Percentiles rank a stretch among this genome's conserved stretches.
Evolutionary conservation across 2,113 vertebrate genomes (phyloP).

Genomic region (Halichoeres trimaculatus): DNA sequence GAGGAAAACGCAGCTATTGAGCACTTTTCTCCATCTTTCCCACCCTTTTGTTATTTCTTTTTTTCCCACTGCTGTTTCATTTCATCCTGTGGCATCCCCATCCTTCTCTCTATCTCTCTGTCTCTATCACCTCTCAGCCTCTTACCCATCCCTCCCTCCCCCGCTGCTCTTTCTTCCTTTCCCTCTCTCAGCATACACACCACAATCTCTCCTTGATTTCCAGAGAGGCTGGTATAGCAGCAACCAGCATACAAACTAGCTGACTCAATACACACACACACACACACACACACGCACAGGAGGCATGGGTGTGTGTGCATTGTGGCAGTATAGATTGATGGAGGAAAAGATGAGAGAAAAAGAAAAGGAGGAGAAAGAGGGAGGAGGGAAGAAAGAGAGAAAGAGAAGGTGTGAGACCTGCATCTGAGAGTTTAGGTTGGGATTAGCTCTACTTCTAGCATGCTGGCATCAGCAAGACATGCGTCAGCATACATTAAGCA

Average conservation of each 20-base stretch:
- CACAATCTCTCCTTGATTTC: constrained; percentile 72
- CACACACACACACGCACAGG: too few species aligned
- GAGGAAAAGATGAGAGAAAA: too few species aligned
- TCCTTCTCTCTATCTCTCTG: constrained; percentile 40
- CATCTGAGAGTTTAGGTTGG: constrained; percentile 41
- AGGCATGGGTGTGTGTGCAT: not conserved
- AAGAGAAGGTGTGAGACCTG: constrained; percentile 21
- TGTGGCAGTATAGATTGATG: too few species aligned
- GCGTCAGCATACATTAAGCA: constrained; percentile 70
- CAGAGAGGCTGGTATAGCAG: constrained; percentile 61
- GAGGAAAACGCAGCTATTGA: constrained; percentile 51
- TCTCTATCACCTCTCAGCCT: constrained; percentile 51
- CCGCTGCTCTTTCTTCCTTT: constrained; percentile 26
- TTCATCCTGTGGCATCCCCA: constrained; percentile 51
- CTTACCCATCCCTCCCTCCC: constrained; percentile 16
- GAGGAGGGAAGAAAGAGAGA: not conserved
- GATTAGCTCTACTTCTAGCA: constrained; percentile 47
- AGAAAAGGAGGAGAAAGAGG: not conserved
- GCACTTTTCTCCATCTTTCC: constrained; percentile 30
- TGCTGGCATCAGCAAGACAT: constrained; percentile 57
- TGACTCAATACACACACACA: constrained; percentile 64
- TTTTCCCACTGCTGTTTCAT: constrained; percentile 34
- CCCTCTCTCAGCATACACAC: constrained; percentile 51
- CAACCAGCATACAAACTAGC: constrained; percentile 78
- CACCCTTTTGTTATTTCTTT: constrained; percentile 46